These are phyloP conservation scores for Cromileptes altivelis DNA, from an alignment of 2,113 vertebrate genomes.

Conservation along the genomic window DNA sequence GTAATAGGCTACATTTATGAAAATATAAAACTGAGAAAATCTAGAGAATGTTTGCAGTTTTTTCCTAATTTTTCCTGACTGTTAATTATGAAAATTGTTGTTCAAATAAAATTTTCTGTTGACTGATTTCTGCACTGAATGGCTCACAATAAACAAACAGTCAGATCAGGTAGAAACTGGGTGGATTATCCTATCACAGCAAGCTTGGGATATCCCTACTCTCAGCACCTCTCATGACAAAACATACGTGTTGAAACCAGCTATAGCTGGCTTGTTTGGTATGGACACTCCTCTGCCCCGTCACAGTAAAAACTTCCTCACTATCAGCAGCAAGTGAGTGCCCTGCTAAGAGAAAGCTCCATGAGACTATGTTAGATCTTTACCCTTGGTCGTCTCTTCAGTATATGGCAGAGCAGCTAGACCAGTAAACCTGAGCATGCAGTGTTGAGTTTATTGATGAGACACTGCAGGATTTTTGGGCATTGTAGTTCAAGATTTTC, in stretches of 20 bases:
- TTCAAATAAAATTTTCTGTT: no score
- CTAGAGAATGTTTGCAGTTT: background rate
- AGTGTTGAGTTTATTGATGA: conserved; percentile 19
- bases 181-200: background rate
- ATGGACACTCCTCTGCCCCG: background rate
- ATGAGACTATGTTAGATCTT: background rate
- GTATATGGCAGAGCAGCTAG: background rate
- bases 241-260: background rate
- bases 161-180: no score
- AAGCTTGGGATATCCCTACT: no score
- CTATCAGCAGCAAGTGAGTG: background rate
- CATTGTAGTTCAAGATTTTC: conserved; percentile 3
- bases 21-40: background rate
- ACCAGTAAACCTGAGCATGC: conserved; percentile 17
- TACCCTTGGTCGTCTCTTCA: background rate
- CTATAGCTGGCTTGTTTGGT: background rate
- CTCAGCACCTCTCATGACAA: background rate
- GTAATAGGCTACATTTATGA: no score
- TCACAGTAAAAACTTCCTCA: background rate
- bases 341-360: background rate
- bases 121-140: no score
- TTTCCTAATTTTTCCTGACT: background rate
- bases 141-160: no score
- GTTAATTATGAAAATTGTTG: background rate
- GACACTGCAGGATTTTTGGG: conserved; percentile 12